Base-by-base conservation (phyloP, 1,140 invertebrate species). In the Bilobella aurantiaca region DNA sequence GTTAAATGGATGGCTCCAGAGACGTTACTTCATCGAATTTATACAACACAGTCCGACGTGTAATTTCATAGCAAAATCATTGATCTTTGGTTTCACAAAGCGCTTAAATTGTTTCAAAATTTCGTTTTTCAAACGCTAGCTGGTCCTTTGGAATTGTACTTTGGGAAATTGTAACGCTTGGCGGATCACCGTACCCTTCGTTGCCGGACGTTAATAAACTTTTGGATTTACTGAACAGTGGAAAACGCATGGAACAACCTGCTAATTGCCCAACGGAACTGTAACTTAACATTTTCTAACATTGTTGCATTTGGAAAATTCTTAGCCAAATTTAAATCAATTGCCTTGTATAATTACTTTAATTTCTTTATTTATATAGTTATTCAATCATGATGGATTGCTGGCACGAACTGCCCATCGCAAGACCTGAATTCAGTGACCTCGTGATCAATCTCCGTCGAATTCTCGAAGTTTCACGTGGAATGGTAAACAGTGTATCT, bases 1-100 rank as follows among this genome's bases (percentile, higher is more conserved):
- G 91, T 99, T 1, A 97, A 98, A 79, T 99, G 96, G 96, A 99
- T 99, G 96, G 94, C 96, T 0, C 93, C 95, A 0, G 96, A 99
- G 78, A 93, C 95, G 0, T 78, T 99, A 5, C 95, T 94, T 75
- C 89, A 94, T 70, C 85, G 93, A 74, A 12, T 96, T 25, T 98
- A 97, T 76, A 97, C 95, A 1, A 89, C 89, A 23, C 90, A 96
- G 78, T 94, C 90, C 73, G 96, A 99, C 79, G 93, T 98, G 85
- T 91, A 78, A 84, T 18, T 49, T 37, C 25, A 8, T 56, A 56
- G 25, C 25, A 16, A 5, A 16, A 5, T 63, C 8, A 16, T 49
- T 25, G 27, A 49, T 42, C 37, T 42, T 42, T 12, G 8, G 8
- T 12, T n/a, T 42, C 37, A n/a, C 37, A n/a, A 42, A 42, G n/a